phyloP scores from a whole-genome alignment of 2,888 invertebrate species.

The Sinhomidia bicolor region DNA sequence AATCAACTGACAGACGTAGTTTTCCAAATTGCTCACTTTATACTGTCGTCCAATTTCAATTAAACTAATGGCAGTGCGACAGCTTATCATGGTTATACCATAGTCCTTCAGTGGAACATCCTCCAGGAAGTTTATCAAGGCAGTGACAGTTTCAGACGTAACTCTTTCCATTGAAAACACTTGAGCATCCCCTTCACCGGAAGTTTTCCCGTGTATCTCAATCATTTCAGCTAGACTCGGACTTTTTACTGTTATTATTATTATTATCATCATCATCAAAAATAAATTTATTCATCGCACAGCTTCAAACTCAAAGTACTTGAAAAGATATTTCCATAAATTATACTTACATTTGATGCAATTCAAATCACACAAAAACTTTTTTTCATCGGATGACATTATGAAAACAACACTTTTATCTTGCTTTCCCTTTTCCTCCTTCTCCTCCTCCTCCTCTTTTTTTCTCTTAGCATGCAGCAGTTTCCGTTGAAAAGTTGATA shows the following conservation, averaged over 20 bases:
- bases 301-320: not conserved
- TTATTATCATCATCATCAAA: no score
- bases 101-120: not conserved
- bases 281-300: not conserved
- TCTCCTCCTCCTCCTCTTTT: not conserved
- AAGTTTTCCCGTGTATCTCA: not conserved
- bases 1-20: not conserved
- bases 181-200: no score
- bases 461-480: not conserved
- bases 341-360: not conserved
- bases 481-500: not conserved
- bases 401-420: slow-evolving; percentile 19
- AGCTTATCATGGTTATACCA: not conserved
- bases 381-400: not conserved
- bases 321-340: not conserved
- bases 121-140: not conserved
- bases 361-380: not conserved
- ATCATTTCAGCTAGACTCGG: not conserved
- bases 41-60: slow-evolving; percentile 25
- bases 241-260: slow-evolving; percentile 34
- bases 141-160: not conserved
- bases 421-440: no score
- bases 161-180: not conserved
- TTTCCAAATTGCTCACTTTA: not conserved
- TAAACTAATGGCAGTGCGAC: not conserved